Evolutionary conservation across 2,888 invertebrate genomes (phyloP), one percentile per base, ranked within the genome.

Genomic region (Tenthredo scrophulariae): DNA sequence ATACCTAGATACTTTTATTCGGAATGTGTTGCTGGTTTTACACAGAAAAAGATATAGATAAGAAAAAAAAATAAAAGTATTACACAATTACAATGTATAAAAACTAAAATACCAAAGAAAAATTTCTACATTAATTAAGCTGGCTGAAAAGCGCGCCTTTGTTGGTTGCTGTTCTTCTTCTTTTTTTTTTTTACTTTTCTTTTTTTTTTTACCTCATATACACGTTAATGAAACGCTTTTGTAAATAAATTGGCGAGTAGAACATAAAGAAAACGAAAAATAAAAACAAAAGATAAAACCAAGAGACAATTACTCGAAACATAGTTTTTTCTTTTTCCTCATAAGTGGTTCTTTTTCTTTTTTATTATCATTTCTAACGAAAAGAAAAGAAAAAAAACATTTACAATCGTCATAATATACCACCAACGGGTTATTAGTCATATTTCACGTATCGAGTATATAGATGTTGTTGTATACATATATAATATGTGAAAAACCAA

Each of bases 1-100:
- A 83, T 83, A 83, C 67, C 67, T 70, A 65, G 62, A 82, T 83
- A 83, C 43, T 83, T 83, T 83, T 83, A 83, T 83, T 83, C 83
- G 83, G 83, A 83, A 83, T 83, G 83, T 83, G 83, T 83, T 83
- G 83, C 67, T 40, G 83, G n/a, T 83, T 65, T 83, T 83, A 67
- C 83, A 67, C 54, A 54, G 54, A 54, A 7, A 50, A 18, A 54
- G n/a, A 50, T 4, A n/a, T 43, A 82, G 62, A 62, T 7, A 67
- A 33, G 6, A 33, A 33, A 67, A 67, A 58, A 37, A 29, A 75
- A 72, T n/a, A 74, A 40, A 74, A 10, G 50, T 10, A 65, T 82
- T 65, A 70, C 18, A 70, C 15, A 18, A 70, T 29, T n/a, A 22
- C 15, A 74, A 43, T 37, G 40, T 62, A 62, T 40, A 40, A 62